A percentile compares a stretch with the other conserved stretches of the same genome.
phyloP scores from a whole-genome alignment of 2,797 vertebrate genomes.

The Hipposideros larvatus region DNA sequence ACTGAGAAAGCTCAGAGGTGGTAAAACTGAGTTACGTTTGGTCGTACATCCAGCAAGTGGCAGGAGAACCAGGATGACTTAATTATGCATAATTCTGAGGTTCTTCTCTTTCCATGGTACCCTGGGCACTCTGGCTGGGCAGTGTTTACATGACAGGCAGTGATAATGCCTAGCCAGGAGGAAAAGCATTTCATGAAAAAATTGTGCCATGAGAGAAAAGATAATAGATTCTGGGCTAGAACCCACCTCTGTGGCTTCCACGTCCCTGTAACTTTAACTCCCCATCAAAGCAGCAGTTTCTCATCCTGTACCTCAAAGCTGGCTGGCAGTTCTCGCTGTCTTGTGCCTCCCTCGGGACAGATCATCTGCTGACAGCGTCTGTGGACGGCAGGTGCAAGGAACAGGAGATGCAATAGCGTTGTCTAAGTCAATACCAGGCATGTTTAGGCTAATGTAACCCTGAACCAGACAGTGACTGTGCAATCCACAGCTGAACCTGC shows the following conservation, averaged over 20 bases:
- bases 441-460: neutral
- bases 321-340: neutral
- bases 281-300: neutral
- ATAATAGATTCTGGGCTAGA: neutral
- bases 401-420: neutral
- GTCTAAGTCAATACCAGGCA: neutral
- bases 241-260: neutral
- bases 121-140: neutral
- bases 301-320: neutral
- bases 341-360: neutral
- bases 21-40: neutral
- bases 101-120: neutral
- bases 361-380: neutral
- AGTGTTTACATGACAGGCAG: neutral
- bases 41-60: neutral
- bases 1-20: neutral
- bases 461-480: neutral
- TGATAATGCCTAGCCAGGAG: neutral
- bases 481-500: neutral
- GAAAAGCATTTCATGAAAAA: neutral
- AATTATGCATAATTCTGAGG: neutral
- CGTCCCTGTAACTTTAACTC: neutral
- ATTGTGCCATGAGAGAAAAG: neutral
- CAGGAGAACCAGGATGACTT: neutral
- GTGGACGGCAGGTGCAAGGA: neutral